Conservation (phyloP, 2,113 vertebrate genomes). For the Semnopithecus entellus region DNA sequence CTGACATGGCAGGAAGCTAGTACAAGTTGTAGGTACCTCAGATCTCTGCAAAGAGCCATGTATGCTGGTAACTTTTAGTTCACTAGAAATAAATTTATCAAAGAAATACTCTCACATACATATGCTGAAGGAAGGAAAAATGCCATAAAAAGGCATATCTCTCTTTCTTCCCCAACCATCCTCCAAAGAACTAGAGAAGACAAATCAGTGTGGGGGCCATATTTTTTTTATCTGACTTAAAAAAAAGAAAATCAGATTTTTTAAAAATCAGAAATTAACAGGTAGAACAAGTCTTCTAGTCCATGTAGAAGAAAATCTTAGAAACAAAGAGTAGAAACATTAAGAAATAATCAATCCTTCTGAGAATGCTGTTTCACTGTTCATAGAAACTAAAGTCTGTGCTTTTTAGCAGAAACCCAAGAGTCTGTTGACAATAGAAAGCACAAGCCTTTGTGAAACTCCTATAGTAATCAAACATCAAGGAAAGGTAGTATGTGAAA, state of each 20-base stretch:
- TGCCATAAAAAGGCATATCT: background rate
- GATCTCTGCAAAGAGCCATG: conserved; percentile 29
- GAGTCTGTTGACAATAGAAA: background rate
- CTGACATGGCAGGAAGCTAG: conserved; percentile 38
- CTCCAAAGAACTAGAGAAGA: background rate
- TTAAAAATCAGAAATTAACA: conserved; percentile 13
- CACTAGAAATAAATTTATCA: conserved; percentile 34
- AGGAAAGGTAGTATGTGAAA: conserved; percentile 28
- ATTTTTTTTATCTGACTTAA: background rate
- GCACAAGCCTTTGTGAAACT: conserved; percentile 1
- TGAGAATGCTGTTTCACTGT: background rate
- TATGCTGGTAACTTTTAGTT: background rate
- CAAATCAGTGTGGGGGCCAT: background rate
- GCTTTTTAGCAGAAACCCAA: background rate
- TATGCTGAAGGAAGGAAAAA: background rate
- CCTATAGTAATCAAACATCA: background rate
- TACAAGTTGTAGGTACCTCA: conserved; percentile 35
- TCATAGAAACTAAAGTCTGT: background rate
- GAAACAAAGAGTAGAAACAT: background rate
- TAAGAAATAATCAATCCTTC: background rate
- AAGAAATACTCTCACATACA: background rate
- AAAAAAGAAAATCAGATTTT: background rate
- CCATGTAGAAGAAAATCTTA: background rate
- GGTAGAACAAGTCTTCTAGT: background rate
- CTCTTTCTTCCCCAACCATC: background rate